Conservation (phyloP, 2,888 invertebrate genomes). For the Calameuta filiformis region DNA sequence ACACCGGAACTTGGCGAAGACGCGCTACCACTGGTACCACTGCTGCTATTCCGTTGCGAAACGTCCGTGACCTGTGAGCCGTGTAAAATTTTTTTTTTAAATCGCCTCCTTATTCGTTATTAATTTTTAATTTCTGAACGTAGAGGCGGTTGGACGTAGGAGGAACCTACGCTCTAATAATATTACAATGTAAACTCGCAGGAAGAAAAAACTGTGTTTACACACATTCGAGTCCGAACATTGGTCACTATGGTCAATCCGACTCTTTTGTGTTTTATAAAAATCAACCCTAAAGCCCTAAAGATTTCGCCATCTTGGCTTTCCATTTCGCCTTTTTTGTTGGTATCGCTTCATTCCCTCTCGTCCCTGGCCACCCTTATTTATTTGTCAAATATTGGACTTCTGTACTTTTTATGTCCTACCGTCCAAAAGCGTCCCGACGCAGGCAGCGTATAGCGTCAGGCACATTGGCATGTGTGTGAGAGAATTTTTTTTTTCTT, state of each 20-base stretch:
- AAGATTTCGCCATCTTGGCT: conserved; percentile 20
- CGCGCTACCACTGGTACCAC: conserved; percentile 65
- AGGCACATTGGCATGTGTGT: not conserved
- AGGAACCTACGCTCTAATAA: conserved; percentile 39
- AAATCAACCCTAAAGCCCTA: conserved; percentile 28
- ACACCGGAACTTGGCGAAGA: conserved; percentile 67
- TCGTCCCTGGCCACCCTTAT: conserved; percentile 28
- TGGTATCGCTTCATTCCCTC: conserved; percentile 6
- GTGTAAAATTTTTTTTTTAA: conserved; percentile 20
- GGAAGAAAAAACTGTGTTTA: conserved; percentile 54
- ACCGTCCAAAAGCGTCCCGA: not conserved
- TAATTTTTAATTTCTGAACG: not conserved
- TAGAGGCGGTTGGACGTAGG: not conserved
- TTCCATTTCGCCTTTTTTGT: conserved; percentile 20
- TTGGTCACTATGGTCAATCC: conserved; percentile 55
- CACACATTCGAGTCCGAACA: conserved; percentile 54
- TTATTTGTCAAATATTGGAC: conserved; percentile 56
- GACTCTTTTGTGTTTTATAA: conserved; percentile 51
- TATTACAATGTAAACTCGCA: conserved; percentile 45
- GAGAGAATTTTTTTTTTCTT: not conserved
- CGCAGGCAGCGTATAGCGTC: not conserved
- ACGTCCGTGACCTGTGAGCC: conserved; percentile 65
- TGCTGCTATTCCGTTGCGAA: conserved; percentile 66
- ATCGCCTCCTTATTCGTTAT: conserved; percentile 46
- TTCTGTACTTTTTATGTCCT: conserved; percentile 18